phyloP scores from a whole-genome alignment of 1,140 invertebrate genomes.

The Kradibia gibbosae region DNA sequence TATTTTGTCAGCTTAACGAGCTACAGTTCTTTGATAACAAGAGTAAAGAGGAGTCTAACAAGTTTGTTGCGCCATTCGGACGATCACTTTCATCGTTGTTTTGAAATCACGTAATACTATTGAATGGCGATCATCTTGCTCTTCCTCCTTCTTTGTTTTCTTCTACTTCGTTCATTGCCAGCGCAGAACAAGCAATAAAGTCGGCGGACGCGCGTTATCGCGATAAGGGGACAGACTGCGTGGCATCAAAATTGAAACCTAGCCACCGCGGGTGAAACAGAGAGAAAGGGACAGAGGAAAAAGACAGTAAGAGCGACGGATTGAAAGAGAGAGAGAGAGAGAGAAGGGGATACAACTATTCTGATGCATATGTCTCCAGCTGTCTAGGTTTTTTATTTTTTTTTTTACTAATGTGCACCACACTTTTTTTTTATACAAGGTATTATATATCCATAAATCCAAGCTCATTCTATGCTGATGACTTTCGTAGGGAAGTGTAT shows the following conservation, averaged over 20 bases:
- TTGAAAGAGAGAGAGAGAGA: neutral
- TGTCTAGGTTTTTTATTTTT: neutral
- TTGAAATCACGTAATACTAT: conserved; percentile 16
- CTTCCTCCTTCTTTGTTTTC: neutral
- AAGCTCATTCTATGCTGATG: neutral
- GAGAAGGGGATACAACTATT: neutral
- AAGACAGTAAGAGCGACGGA: neutral
- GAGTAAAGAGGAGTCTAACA: conserved; percentile 9
- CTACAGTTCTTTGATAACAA: neutral
- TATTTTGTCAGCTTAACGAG: neutral
- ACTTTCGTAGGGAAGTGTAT: too few species aligned
- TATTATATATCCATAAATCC: conserved; percentile 14
- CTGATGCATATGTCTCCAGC: neutral
- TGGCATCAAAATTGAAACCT: conserved; percentile 55
- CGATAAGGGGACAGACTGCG: conserved; percentile 61
- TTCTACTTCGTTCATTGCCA: conserved; percentile 10
- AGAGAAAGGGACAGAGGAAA: neutral
- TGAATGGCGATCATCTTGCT: conserved; percentile 19
- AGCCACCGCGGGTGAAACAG: neutral
- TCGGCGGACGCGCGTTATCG: neutral
- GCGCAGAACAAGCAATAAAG: neutral
- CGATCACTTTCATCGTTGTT: neutral
- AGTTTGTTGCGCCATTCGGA: neutral
- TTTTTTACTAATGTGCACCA: neutral
- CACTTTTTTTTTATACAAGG: conserved; percentile 1